phyloP scores from a whole-genome alignment of 2,113 vertebrate genomes.

The Erythrocebus patas region DNA sequence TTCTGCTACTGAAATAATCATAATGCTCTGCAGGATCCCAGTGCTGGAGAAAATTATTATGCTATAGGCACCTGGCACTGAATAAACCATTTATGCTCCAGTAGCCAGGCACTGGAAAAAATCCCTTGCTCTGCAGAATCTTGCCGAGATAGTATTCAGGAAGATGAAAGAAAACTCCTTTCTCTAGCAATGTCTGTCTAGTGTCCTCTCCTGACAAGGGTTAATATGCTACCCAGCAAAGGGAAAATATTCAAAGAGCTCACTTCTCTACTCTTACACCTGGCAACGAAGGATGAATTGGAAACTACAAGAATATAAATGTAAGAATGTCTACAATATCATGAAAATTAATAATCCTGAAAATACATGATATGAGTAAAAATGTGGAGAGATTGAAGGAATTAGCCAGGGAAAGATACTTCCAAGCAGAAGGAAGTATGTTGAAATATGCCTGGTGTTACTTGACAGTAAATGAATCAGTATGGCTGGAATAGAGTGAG shows the following conservation, averaged over 20 bases:
- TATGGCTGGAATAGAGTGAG: neutral
- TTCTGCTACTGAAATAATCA: neutral
- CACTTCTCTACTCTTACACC: neutral
- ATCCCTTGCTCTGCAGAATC: neutral
- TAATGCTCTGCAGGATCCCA: neutral
- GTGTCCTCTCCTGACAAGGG: neutral
- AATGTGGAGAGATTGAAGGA: neutral
- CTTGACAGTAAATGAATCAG: neutral
- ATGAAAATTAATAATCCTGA: neutral
- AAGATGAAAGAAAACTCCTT: neutral
- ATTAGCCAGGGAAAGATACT: neutral
- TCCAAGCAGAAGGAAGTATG: neutral
- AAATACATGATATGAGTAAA: neutral
- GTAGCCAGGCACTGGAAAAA: neutral
- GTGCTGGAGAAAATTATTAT: neutral
- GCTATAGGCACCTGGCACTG: fast-evolving
- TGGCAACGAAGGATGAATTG: neutral
- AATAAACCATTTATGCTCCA: neutral
- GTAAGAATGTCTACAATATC: neutral
- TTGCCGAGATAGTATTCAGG: neutral
- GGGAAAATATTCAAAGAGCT: neutral
- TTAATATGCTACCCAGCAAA: neutral
- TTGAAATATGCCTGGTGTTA: neutral
- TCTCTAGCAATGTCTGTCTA: neutral
- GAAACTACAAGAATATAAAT: neutral